These are phyloP conservation scores for Aurelia coerulea DNA, from an alignment of 30 jellyfish, hydroid and myxozoan species.

Conservation along the genomic window DNA sequence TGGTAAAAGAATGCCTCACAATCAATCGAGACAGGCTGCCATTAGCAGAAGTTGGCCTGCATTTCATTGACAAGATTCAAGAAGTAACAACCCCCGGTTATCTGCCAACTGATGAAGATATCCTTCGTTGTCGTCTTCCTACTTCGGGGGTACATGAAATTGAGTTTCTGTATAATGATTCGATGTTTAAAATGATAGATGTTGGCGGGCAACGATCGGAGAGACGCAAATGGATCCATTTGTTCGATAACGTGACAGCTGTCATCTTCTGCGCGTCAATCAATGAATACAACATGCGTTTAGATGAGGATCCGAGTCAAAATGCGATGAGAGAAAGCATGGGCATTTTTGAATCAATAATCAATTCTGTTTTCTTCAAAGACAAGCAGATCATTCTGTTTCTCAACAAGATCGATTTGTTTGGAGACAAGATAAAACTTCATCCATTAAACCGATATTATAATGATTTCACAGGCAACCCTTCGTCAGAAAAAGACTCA, in stretches of 20 bases:
- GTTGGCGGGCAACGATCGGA: constrained; percentile 82
- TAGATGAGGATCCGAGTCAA: constrained; percentile 12
- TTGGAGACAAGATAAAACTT: constrained; percentile 14
- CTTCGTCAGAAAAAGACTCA: constrained; percentile 12
- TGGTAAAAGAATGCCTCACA: not conserved
- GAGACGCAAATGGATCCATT: constrained; percentile 74
- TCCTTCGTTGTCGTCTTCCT: constrained; percentile 36
- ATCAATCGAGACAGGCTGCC: constrained; percentile 17
- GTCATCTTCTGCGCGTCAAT: constrained; percentile 28
- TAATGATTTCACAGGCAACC: constrained; percentile 19
- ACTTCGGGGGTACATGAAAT: constrained; percentile 57
- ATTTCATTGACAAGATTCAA: constrained; percentile 13
- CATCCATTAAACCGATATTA: constrained; percentile 27
- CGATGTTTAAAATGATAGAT: constrained; percentile 52
- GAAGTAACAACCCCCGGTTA: constrained; percentile 33
- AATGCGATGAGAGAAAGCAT: constrained; percentile 48
- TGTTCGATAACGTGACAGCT: constrained; percentile 64
- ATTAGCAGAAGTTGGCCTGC: constrained; percentile 15
- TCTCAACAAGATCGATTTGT: constrained; percentile 42
- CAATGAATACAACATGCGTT: too few species aligned
- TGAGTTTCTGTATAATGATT: constrained; percentile 11
- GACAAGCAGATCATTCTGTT: constrained; percentile 16
- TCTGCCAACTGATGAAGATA: constrained; percentile 59
- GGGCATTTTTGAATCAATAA: constrained; percentile 16
- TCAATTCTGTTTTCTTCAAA: constrained; percentile 20